Conservation (phyloP, 1,140 invertebrate species). For the Drosophila ambigua region DNA sequence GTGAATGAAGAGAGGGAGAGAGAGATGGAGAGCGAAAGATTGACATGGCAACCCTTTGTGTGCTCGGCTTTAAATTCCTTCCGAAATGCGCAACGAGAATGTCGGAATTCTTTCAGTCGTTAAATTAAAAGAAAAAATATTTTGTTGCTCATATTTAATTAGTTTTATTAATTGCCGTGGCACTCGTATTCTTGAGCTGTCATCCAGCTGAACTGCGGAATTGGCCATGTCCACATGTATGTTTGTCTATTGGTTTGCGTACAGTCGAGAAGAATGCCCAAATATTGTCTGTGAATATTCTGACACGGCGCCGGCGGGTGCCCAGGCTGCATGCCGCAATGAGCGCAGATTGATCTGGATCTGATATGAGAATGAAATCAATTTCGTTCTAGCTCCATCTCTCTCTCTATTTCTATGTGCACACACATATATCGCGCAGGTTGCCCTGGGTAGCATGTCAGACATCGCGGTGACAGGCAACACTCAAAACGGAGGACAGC, state of each 20-base stretch:
- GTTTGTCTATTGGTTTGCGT: neutral
- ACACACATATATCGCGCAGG: neutral
- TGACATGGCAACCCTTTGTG: no score
- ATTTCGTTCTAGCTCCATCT: conserved; percentile 23
- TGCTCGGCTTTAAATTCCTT: no score
- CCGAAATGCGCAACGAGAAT: no score
- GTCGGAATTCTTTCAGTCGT: no score
- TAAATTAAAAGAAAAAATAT: neutral
- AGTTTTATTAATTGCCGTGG: conserved; percentile 22
- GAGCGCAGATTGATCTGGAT: conserved; percentile 44
- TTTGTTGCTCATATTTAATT: neutral
- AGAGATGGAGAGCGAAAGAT: no score
- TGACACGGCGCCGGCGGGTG: conserved; percentile 4
- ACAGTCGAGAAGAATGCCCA: neutral
- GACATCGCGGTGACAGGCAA: conserved; percentile 28
- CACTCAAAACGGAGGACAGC: conserved; percentile 26
- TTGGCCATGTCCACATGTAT: no score
- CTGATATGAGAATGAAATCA: conserved; percentile 37
- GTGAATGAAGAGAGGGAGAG: neutral
- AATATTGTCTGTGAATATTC: neutral
- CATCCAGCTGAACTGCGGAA: neutral
- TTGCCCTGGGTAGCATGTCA: conserved; percentile 8
- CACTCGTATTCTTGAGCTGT: neutral
- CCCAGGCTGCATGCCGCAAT: neutral
- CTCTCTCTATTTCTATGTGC: neutral